These are phyloP conservation scores for Atta colombica DNA, from an alignment of 1,140 invertebrate species.

Conservation along the genomic window DNA sequence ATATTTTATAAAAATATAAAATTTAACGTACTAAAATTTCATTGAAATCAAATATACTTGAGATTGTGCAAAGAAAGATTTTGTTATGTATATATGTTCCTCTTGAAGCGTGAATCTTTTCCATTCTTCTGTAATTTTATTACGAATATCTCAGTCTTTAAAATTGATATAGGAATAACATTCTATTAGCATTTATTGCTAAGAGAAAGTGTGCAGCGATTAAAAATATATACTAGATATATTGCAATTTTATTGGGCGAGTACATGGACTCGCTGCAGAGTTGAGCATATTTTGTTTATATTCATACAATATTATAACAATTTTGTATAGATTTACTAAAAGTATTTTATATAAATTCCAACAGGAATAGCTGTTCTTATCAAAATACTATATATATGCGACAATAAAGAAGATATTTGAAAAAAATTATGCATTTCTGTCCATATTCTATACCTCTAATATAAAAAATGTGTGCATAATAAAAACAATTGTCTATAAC, in stretches of 20 bases:
- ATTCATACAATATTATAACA: constrained; percentile 3
- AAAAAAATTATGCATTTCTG: constrained; percentile 6
- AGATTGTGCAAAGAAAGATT: neutral
- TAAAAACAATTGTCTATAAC: neutral
- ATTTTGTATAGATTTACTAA: constrained; percentile 45
- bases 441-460: constrained; percentile 7
- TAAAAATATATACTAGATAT: constrained; percentile 13
- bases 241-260: constrained; percentile 19
- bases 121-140: neutral
- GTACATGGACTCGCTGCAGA: neutral
- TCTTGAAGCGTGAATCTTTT: neutral
- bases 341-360: constrained; percentile 34
- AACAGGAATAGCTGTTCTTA: constrained; percentile 26
- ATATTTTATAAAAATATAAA: neutral
- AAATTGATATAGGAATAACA: neutral
- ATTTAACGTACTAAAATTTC: neutral
- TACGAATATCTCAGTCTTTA: neutral
- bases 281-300: constrained; percentile 49
- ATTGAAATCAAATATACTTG: neutral
- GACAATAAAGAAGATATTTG: constrained; percentile 23
- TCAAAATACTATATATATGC: constrained; percentile 11
- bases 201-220: constrained; percentile 42
- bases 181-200: neutral
- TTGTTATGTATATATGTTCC: neutral
- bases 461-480: neutral